These are phyloP conservation scores for Drosophila ustulata DNA, from an alignment of 2,888 invertebrate genomes.

Conservation along the genomic window DNA sequence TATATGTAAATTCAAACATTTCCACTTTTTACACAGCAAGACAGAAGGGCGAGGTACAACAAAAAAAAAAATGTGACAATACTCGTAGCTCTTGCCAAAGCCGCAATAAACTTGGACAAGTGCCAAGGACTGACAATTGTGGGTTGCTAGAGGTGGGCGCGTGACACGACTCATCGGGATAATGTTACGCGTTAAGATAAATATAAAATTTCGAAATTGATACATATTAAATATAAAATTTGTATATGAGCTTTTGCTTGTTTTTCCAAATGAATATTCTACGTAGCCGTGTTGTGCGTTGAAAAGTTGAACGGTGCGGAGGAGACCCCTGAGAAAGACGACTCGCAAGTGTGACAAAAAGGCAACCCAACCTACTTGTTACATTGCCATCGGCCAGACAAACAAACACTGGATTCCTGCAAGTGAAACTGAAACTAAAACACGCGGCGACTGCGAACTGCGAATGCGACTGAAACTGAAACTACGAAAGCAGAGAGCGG, in stretches of 20 bases:
- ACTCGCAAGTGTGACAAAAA: slow-evolving; percentile 26
- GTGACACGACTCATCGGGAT: background rate
- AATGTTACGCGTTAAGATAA: no score
- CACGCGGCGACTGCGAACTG: slow-evolving; percentile 2
- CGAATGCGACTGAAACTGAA: slow-evolving; percentile 21
- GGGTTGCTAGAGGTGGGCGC: slow-evolving; percentile 1
- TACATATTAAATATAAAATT: no score
- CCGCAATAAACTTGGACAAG: slow-evolving; percentile 57
- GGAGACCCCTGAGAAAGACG: slow-evolving; percentile 1
- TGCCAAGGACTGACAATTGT: slow-evolving; percentile 39
- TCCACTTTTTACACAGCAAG: slow-evolving; percentile 43
- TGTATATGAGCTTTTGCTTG: no score
- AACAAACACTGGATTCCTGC: slow-evolving; percentile 31
- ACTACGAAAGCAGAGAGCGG: background rate
- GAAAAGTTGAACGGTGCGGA: no score
- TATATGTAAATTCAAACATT: slow-evolving; percentile 59
- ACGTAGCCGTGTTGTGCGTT: no score
- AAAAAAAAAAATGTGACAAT: slow-evolving; percentile 22
- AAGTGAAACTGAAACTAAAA: slow-evolving; percentile 20
- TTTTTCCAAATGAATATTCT: no score
- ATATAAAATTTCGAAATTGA: no score
- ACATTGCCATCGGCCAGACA: slow-evolving; percentile 38
- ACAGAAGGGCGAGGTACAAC: slow-evolving; percentile 4
- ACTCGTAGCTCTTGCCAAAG: slow-evolving; percentile 29
- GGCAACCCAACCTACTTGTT: slow-evolving; percentile 40